phyloP scores from a whole-genome alignment of 2,888 invertebrate species.

The Magallana nippona region DNA sequence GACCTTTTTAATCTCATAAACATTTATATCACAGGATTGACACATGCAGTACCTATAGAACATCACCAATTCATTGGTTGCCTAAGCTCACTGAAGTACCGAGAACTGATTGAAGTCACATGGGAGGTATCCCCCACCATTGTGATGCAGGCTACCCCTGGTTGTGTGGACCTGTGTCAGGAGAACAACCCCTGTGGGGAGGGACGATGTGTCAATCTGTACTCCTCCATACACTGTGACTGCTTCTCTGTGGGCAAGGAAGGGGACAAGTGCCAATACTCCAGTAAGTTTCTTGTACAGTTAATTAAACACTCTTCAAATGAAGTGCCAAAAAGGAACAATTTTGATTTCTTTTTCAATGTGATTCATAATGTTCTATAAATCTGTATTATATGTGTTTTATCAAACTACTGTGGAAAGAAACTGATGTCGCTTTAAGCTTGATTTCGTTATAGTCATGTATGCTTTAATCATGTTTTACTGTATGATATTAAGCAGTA shows the following conservation, averaged over 20 bases:
- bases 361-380: no score
- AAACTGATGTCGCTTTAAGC: no score
- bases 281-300: slow-evolving; percentile 84
- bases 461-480: no score
- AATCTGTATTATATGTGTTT: no score
- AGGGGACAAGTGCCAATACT: slow-evolving; percentile 94
- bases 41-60: slow-evolving; percentile 41
- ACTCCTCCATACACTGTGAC: slow-evolving; percentile 92
- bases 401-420: no score
- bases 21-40: slow-evolving; percentile 41
- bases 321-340: no score
- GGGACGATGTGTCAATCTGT: slow-evolving; percentile 94
- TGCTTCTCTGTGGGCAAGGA: slow-evolving; percentile 95
- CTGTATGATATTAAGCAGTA: no score
- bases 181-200: slow-evolving; percentile 90
- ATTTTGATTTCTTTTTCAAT: no score
- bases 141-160: slow-evolving; percentile 80
- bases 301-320: no score
- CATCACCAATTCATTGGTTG: slow-evolving; percentile 69
- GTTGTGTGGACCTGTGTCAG: slow-evolving; percentile 87
- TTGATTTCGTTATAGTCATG: no score
- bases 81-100: slow-evolving; percentile 63
- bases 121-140: slow-evolving; percentile 50
- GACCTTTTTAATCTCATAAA: no score
- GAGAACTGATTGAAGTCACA: slow-evolving; percentile 55